phyloP scores from a whole-genome alignment of 2,888 invertebrate genomes.

The Galeruca laticollis region DNA sequence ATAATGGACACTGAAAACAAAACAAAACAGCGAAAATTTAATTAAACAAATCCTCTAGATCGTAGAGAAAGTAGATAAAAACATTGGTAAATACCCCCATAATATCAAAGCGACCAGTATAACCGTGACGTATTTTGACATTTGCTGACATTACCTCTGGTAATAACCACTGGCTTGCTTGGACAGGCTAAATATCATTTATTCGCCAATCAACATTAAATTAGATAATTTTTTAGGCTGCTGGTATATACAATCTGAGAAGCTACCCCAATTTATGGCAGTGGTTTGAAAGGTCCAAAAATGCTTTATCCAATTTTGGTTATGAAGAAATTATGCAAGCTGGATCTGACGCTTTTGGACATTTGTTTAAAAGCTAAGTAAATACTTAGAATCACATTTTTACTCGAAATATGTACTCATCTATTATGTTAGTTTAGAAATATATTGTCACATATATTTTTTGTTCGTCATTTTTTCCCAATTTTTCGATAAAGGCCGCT shows the following conservation, averaged over 20 bases:
- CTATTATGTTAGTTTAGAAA: background rate
- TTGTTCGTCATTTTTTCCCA: background rate
- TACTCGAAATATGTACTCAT: background rate
- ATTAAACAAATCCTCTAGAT: too few relatives aligned
- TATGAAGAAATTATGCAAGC: conserved; percentile 76
- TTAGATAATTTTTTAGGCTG: conserved; percentile 58
- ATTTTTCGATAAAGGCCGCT: background rate
- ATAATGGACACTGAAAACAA: too few relatives aligned
- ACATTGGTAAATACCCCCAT: too few relatives aligned
- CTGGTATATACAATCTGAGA: conserved; percentile 69
- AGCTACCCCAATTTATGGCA: conserved; percentile 71
- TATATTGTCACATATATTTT: background rate
- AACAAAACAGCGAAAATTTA: too few relatives aligned
- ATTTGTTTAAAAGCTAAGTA: conserved; percentile 66
- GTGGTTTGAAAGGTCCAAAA: conserved; percentile 78
- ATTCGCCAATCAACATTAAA: too few relatives aligned
- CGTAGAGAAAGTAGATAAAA: too few relatives aligned
- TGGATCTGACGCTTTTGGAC: conserved; percentile 71
- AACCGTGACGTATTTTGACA: too few relatives aligned
- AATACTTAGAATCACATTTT: background rate
- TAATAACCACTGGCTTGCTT: too few relatives aligned
- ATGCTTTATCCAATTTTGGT: conserved; percentile 74
- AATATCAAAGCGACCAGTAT: too few relatives aligned
- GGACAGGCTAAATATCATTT: too few relatives aligned
- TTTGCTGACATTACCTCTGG: too few relatives aligned